Conservation (phyloP, 2,888 invertebrate genomes). For the Steinernema scapterisci region DNA sequence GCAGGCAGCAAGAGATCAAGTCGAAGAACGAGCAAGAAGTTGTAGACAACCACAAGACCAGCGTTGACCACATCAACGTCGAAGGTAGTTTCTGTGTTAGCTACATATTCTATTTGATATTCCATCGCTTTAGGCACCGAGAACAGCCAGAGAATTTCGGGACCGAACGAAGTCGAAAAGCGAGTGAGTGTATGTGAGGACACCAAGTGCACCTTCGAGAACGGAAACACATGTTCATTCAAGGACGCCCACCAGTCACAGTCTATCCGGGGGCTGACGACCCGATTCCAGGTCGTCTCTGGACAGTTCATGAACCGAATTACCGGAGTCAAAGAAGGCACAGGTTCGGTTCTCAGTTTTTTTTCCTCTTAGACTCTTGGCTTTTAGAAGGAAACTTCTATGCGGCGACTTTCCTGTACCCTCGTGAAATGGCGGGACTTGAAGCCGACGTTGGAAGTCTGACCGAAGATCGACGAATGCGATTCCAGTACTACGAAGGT, state of each 20-base stretch:
- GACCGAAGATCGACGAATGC: constrained; percentile 54
- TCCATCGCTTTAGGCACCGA: background rate
- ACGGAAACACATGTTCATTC: constrained; percentile 59
- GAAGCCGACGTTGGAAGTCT: constrained; percentile 54
- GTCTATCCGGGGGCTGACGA: constrained; percentile 63
- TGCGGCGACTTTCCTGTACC: constrained; percentile 66
- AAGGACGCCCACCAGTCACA: constrained; percentile 61
- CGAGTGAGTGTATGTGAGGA: constrained; percentile 44
- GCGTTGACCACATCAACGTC: constrained; percentile 7
- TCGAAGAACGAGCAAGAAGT: background rate
- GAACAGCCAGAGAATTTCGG: background rate
- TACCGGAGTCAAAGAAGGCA: constrained; percentile 63
- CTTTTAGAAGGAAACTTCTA: constrained; percentile 63
- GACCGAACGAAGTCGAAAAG: background rate
- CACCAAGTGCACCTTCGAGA: constrained; percentile 63
- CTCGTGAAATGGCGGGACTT: constrained; percentile 65
- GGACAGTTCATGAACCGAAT: constrained; percentile 67
- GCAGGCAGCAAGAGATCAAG: background rate
- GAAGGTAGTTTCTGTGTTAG: background rate
- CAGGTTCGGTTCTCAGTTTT: constrained; percentile 38
- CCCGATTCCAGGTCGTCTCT: constrained; percentile 63
- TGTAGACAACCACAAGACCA: background rate
- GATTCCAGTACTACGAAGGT: constrained; percentile 67
- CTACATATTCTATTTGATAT: background rate
- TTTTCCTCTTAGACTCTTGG: background rate